Percentiles rank a stretch among this genome's conserved stretches.
These are phyloP conservation scores for Arothron firmamentum DNA, from an alignment of 2,113 vertebrate species.

Conservation along the genomic window DNA sequence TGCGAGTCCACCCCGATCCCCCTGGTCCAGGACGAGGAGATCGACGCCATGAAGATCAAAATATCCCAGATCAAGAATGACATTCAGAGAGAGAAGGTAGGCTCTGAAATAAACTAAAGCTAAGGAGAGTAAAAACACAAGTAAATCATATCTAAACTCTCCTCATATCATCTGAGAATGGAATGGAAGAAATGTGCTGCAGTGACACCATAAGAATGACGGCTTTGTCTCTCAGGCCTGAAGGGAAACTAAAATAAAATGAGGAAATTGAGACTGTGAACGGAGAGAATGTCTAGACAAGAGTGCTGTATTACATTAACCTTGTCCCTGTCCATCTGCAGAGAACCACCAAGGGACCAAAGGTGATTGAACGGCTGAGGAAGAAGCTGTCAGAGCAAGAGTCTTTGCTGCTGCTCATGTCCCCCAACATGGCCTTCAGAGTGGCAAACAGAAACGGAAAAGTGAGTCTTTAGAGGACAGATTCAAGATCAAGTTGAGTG, in stretches of 20 bases:
- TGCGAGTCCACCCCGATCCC: conserved; percentile 83
- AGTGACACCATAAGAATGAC: background rate
- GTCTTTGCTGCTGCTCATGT: conserved; percentile 88
- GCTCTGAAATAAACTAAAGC: background rate
- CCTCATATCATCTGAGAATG: no score
- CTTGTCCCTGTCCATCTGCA: conserved; percentile 41
- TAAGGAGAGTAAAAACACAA: no score
- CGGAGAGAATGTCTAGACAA: background rate
- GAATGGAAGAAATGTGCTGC: no score
- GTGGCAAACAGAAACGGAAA: conserved; percentile 90
- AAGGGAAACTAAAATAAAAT: conserved; percentile 4
- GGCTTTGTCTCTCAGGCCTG: background rate
- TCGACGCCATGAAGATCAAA: conserved; percentile 93
- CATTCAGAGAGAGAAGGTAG: conserved; percentile 91
- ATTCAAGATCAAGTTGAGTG: background rate
- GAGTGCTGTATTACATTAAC: background rate
- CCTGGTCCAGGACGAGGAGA: conserved; percentile 87
- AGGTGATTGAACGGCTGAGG: conserved; percentile 84
- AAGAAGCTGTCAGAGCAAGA: conserved; percentile 94
- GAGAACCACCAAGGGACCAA: conserved; percentile 89
- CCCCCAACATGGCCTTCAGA: conserved; percentile 91
- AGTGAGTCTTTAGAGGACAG: conserved; percentile 68
- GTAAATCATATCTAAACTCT: background rate
- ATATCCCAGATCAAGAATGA: conserved; percentile 94
- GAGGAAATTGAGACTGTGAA: conserved; percentile 14